Evolutionary conservation across 2,797 vertebrate genomes (phyloP).

Genomic region (Hirundo rustica): DNA sequence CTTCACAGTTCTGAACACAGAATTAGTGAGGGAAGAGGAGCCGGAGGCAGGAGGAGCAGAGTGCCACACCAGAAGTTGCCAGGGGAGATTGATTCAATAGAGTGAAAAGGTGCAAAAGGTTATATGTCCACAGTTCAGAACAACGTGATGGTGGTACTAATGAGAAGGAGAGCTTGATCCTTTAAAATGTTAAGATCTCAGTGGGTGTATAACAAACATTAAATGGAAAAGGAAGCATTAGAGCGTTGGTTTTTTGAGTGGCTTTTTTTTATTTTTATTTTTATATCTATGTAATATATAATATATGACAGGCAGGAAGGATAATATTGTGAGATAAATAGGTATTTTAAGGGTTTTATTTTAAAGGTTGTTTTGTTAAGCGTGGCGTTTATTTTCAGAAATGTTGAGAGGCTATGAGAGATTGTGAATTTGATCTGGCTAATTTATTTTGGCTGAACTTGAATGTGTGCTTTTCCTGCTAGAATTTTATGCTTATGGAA

Average conservation of each 20-base stretch:
- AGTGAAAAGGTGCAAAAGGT: conserved; percentile 56
- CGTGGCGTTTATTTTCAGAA: conserved; percentile 16
- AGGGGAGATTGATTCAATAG: conserved; percentile 58
- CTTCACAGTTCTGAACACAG: conserved; percentile 74
- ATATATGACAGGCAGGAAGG: neutral
- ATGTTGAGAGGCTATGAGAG: conserved; percentile 9
- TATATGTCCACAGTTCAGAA: conserved; percentile 8
- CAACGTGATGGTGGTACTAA: conserved; percentile 24
- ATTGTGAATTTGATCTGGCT: neutral
- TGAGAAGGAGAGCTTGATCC: conserved; percentile 2
- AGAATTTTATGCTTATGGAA: conserved; percentile 2
- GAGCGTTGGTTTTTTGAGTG: neutral
- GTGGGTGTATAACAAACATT: neutral
- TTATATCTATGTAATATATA: neutral
- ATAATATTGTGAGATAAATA: neutral
- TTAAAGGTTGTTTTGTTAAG: conserved; percentile 45
- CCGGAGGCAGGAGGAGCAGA: conserved; percentile 17
- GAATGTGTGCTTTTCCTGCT: neutral
- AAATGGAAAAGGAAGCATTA: neutral
- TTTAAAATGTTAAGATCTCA: conserved; percentile 19
- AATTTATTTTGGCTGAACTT: conserved; percentile 30
- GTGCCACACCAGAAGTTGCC: conserved; percentile 53
- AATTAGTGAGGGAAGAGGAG: conserved; percentile 67
- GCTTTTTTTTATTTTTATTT: conserved; percentile 60
- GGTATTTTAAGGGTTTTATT: conserved; percentile 44